Evolutionary conservation across 2,797 vertebrate genomes (phyloP), one percentile per base, ranked within the genome.

Genomic region (Hippoglossus hippoglossus): DNA sequence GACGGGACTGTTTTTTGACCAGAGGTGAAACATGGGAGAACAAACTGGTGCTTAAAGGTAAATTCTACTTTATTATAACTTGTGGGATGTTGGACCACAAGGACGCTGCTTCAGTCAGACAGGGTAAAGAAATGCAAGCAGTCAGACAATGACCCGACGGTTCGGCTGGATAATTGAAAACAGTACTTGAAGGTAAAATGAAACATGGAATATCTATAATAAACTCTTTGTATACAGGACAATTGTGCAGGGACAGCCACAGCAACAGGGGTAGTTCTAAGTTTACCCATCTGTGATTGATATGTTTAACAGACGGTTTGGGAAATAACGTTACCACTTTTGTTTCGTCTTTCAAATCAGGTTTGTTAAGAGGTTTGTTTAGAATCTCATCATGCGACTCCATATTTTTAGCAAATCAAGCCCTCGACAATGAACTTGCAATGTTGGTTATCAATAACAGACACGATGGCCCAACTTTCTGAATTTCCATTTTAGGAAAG

Each of bases 1-100:
- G 36, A 64, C 61, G 13, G 44, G 31, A 61, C 28, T 62, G 41
- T 59, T 41, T 80, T 51, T 51, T 69, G 49, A 66, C 63, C 50
- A 57, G 22, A 41, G 28, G 36, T 62, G 39, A 25, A 52, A 60
- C 31, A 59, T 24, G 19, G 21, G 50, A 60, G 15, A 69, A 50
- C 44, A 49, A 61, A 77, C 21, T 26, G 10, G 21, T 60, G 0
- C 16, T 65, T 56, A 18, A 16, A 67, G 18, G 21, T 24, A 19
- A 71, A 31, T 8, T 58, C 22, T 15, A 49, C 55, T 75, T 75
- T 34, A 25, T 49, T 47, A 31, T 11, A 55, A 59, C 5, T 63
- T 66, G 10, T 12, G 3, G 21, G 24, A 53, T 53, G 51, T 25
- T 24, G 22, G 24, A 6, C 47, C 18, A 21, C 7, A 49, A 19